Conservation (phyloP, 2,797 vertebrate species). For the Peromyscus melanophrys region DNA sequence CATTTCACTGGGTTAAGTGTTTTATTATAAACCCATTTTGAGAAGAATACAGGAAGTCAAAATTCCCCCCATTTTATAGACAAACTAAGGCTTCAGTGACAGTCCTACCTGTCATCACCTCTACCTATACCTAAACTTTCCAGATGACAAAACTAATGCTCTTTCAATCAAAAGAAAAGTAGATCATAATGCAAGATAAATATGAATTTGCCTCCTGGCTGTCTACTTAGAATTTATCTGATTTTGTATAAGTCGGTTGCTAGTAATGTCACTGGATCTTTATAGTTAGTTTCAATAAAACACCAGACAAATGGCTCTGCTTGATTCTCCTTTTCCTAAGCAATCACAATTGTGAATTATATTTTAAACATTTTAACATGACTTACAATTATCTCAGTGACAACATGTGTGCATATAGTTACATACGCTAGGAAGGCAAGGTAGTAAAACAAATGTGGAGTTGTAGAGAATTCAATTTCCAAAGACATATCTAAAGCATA, state of each 20-base stretch:
- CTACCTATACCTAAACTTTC: background rate
- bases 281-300: background rate
- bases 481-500: constrained; percentile 4
- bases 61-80: background rate
- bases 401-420: constrained; percentile 9
- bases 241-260: background rate
- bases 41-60: constrained; percentile 4
- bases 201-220: constrained; percentile 30
- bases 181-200: constrained; percentile 22
- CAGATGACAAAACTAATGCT: background rate
- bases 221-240: background rate
- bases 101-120: background rate
- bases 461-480: background rate
- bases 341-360: constrained; percentile 14
- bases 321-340: constrained; percentile 43
- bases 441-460: background rate
- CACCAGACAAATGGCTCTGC: background rate
- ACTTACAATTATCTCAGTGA: constrained; percentile 50
- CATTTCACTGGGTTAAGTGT: background rate
- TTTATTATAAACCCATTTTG: constrained; percentile 26
- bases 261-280: background rate
- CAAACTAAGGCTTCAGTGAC: background rate
- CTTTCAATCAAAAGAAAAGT: constrained; percentile 62
- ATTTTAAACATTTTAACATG: constrained; percentile 38
- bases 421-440: background rate